phyloP scores from a whole-genome alignment of 2,888 invertebrate genomes.

The Patella depressa region DNA sequence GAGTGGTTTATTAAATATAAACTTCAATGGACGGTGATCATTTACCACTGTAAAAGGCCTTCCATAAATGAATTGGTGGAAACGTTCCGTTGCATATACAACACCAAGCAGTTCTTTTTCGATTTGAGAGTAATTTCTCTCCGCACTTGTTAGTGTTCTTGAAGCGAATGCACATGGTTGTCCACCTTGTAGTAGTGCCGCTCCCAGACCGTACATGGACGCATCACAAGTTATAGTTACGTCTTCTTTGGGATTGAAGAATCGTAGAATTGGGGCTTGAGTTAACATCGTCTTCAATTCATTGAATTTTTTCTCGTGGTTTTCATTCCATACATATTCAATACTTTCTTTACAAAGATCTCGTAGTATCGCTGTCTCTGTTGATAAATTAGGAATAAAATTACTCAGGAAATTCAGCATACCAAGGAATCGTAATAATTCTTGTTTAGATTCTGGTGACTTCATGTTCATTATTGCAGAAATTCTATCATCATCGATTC shows the following conservation, averaged over 20 bases:
- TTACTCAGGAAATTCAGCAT: not conserved
- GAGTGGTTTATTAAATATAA: conserved; percentile 1
- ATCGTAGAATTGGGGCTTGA: conserved; percentile 11
- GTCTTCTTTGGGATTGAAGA: conserved; percentile 4
- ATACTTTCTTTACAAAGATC: not conserved
- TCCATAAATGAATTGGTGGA: conserved; percentile 13
- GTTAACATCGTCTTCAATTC: not conserved
- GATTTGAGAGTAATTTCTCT: conserved; percentile 11
- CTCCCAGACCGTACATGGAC: not conserved
- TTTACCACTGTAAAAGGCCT: conserved; percentile 1
- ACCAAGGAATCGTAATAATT: not conserved
- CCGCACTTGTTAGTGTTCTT: not conserved
- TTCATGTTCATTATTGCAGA: not conserved
- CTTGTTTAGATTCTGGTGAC: conserved; percentile 1
- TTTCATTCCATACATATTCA: not conserved
- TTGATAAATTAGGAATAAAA: conserved; percentile 12
- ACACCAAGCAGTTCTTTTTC: conserved; percentile 8
- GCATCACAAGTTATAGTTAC: not conserved
- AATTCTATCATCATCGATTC: not conserved
- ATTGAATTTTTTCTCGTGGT: not conserved
- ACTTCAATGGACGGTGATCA: conserved; percentile 16
- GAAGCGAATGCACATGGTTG: not conserved
- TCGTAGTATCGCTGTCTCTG: not conserved
- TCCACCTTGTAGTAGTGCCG: not conserved
- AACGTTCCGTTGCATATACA: conserved; percentile 13